Evolutionary conservation across 1,140 invertebrate species (phyloP).

Genomic region (Pachypeltis micranthus): DNA sequence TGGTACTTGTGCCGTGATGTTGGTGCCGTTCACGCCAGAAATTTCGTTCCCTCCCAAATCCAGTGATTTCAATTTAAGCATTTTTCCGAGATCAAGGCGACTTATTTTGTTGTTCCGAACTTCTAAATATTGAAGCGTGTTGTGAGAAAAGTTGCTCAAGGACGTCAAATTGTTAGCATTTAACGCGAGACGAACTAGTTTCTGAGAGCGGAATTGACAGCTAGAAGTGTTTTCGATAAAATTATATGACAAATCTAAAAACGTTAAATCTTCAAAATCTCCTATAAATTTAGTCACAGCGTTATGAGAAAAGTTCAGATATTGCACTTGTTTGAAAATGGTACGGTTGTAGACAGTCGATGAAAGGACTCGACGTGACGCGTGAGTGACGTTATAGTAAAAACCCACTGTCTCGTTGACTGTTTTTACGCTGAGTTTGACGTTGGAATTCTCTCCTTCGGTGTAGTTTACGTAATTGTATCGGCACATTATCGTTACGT

Average conservation of each 20-base stretch:
- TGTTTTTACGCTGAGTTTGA: no score
- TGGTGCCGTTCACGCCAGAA: not conserved
- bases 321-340: not conserved
- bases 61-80: constrained; percentile 9
- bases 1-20: constrained; percentile 4
- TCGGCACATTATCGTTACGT: no score
- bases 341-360: not conserved
- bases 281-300: constrained; percentile 9
- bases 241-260: constrained; percentile 19
- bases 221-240: constrained; percentile 3
- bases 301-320: constrained; percentile 17
- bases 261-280: not conserved
- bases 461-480: no score
- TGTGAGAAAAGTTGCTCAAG: constrained; percentile 12
- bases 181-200: constrained; percentile 15
- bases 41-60: constrained; percentile 15
- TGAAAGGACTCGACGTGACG: no score
- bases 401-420: no score
- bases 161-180: constrained; percentile 9
- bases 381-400: no score
- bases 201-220: not conserved
- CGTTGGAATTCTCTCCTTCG: no score
- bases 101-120: constrained; percentile 10
- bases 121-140: constrained; percentile 14
- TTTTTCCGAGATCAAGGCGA: constrained; percentile 10